A percentile compares a stretch with the other conserved stretches of the same genome.
phyloP scores from a whole-genome alignment of 2,113 vertebrate genomes.

The Propithecus coquereli region DNA sequence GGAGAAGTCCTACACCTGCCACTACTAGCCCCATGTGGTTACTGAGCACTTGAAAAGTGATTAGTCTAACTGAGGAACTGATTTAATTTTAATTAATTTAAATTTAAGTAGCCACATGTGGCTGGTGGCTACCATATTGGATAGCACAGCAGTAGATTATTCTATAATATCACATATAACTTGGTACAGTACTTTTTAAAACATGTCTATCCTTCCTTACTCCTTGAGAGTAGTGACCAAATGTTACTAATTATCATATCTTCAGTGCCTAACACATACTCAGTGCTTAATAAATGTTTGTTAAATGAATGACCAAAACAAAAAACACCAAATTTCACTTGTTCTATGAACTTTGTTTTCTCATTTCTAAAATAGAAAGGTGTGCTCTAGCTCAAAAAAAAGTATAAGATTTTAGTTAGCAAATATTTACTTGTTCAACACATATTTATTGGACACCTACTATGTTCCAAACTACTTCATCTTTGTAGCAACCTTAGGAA shows the following conservation, averaged over 20 bases:
- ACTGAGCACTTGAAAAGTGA: neutral
- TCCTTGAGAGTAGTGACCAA: neutral
- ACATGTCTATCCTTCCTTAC: neutral
- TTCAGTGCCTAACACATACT: neutral
- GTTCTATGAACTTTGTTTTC: conserved; percentile 11
- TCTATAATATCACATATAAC: neutral
- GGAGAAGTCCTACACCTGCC: neutral
- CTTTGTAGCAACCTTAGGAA: neutral
- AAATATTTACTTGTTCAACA: neutral
- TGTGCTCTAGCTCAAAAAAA: neutral
- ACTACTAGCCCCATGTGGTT: neutral
- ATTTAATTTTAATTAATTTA: neutral
- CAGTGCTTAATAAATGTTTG: neutral
- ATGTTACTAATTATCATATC: neutral
- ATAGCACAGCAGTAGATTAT: neutral
- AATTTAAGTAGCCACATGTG: neutral
- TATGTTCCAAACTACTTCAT: neutral
- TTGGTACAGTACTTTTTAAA: neutral
- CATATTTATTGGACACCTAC: neutral
- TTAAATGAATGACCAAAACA: neutral
- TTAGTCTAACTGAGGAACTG: neutral
- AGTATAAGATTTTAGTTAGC: neutral
- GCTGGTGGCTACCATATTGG: neutral
- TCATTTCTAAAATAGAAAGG: neutral
- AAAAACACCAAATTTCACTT: neutral